phyloP scores from a whole-genome alignment of 2,113 vertebrate species.

The Neofelis nebulosa region DNA sequence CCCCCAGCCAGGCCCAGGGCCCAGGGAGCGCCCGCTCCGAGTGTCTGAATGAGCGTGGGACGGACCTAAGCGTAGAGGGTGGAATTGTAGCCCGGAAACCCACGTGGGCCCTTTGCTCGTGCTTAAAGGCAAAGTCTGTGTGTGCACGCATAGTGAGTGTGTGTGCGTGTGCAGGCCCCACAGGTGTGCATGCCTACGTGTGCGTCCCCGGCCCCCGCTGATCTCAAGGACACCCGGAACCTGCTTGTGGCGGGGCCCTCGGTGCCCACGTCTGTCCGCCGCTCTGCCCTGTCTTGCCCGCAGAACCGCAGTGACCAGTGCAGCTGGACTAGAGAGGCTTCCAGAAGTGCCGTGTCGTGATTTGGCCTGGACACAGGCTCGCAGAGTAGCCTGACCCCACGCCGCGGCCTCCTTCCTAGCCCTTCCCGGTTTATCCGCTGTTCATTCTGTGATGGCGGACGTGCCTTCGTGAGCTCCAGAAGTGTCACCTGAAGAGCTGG shows the following conservation, averaged over 20 bases:
- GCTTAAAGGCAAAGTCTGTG: background rate
- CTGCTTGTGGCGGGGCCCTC: background rate
- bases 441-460: accelerated
- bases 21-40: background rate
- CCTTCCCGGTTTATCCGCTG: background rate
- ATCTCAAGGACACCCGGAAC: background rate
- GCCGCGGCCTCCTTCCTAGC: background rate
- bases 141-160: accelerated
- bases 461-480: no score
- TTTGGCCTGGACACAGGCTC: background rate
- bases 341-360: accelerated
- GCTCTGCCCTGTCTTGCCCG: background rate
- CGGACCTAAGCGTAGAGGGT: background rate
- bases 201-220: background rate
- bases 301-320: no score
- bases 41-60: background rate
- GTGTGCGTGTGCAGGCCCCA: background rate
- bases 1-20: background rate
- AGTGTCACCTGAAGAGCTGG: no score
- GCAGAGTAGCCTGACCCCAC: background rate
- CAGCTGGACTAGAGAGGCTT: background rate
- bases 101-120: background rate
- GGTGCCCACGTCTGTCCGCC: accelerated
- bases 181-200: accelerated
- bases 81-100: background rate